Base-by-base conservation (phyloP, 2,113 vertebrate genomes). In the Myotis brandtii region DNA sequence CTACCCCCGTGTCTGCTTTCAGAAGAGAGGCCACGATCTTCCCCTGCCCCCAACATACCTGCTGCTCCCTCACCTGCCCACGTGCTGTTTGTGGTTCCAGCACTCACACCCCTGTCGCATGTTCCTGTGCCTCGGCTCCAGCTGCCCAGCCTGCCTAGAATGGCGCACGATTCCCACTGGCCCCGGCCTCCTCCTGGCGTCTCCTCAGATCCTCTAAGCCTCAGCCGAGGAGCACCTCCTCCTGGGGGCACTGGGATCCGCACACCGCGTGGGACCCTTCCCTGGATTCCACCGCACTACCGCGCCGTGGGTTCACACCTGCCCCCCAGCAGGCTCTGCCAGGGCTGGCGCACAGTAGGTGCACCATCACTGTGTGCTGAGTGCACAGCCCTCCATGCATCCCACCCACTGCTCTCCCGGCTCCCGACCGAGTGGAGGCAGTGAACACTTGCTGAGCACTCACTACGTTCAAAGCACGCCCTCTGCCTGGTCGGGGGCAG, bases 341-440 rank as follows among this genome's bases (percentile, higher is more conserved):
- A 17, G 1, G 9, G n/a, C 69, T 46, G 34, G 13, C 6, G 16
- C 0, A 0, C 9, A 18, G 8, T 9, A 70, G 64, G 64, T 8
- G 3, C 16, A 18, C 34, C 7, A 0, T 46, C 40, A 32, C 5
- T 84, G 21, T 34, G 82, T 12, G 21, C 32, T 23, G 16, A 75
- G 27, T 4, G 7, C 48, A 25, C 30, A 32, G 7, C 6, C 32
- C 50, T n/a, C 40, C 32, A 13, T 0, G 0, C 6, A 1, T 2
- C 2, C 72, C 70, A 8, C 40, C 32, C 20, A 3, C 1, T 9
- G 27, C 67, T 59, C 86, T 52, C 27, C 23, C 21, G 0, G 32
- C 40, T 91, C 50, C 77, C 0, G 0, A 2, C 13, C 7, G 23
- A 46, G 34, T 10, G 32, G 52, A 54, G 77, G 56, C 76, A 56